Conservation (phyloP, 2,113 vertebrate genomes). For the Myrmophylax atrothorax region DNA sequence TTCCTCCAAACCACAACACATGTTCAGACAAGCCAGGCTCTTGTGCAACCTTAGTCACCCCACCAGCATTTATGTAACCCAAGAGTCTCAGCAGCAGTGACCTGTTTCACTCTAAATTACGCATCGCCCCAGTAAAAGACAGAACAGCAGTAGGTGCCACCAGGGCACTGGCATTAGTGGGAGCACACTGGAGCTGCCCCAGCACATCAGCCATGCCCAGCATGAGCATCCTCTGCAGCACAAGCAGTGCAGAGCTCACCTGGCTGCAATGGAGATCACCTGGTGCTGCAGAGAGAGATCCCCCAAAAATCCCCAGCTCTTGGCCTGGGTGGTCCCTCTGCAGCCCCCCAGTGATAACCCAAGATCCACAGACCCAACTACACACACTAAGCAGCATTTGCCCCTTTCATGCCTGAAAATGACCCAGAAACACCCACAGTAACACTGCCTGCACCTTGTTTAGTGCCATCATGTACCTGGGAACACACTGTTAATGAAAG, state of each 20-base stretch:
- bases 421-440: not conserved
- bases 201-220: not conserved
- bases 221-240: accelerated
- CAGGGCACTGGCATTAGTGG: accelerated
- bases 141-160: not conserved
- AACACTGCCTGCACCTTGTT: accelerated
- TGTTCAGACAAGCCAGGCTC: not conserved
- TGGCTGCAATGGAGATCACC: not conserved
- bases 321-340: accelerated
- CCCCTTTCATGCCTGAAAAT: not conserved
- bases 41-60: not conserved
- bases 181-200: not conserved
- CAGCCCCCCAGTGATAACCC: accelerated
- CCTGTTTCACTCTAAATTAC: not conserved
- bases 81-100: not conserved
- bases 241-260: accelerated
- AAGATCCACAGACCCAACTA: accelerated
- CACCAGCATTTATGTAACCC: not conserved
- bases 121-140: not conserved
- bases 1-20: not conserved
- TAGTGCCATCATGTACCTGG: not conserved
- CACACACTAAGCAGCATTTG: accelerated
- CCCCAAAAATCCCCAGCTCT: accelerated
- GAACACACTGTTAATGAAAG: not conserved
- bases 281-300: not conserved